Evolutionary conservation across 2,888 invertebrate species (phyloP).

Genomic region (Aradus depressus): DNA sequence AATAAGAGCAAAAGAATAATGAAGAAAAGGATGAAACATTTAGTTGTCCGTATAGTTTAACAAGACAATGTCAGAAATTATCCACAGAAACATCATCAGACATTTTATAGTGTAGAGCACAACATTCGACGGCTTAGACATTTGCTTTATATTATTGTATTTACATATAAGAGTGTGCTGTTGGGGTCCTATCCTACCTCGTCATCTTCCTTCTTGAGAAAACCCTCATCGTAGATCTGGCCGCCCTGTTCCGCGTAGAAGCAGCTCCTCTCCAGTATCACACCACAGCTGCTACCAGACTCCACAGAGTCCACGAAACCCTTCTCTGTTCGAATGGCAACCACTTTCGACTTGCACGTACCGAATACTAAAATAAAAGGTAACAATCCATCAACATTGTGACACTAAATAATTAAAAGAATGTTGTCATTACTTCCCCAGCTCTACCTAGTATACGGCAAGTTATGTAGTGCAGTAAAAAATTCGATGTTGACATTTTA

Average conservation of each 20-base stretch:
- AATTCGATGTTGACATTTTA: neutral
- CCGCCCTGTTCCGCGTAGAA: constrained; percentile 99
- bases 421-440: neutral
- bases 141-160: no score
- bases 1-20: neutral
- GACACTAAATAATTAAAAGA: neutral
- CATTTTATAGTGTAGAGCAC: no score
- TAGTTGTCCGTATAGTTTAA: neutral
- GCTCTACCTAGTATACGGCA: neutral
- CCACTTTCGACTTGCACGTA: constrained; percentile 59
- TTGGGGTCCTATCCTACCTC: constrained; percentile 46
- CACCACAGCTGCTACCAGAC: constrained; percentile 80
- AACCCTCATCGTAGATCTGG: constrained; percentile 94
- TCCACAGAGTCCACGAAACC: constrained; percentile 71
- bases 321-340: constrained; percentile 69
- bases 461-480: no score
- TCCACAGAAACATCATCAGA: neutral
- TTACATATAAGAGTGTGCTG: no score
- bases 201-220: constrained; percentile 67
- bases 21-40: neutral
- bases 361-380: constrained; percentile 46
- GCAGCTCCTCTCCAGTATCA: constrained; percentile 80
- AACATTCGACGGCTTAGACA: no score
- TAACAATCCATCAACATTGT: neutral
- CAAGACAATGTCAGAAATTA: neutral